Percentiles rank a stretch among this genome's conserved stretches.
Evolutionary conservation across 1,140 invertebrate species (phyloP).

Genomic region (Drosophila varians): DNA sequence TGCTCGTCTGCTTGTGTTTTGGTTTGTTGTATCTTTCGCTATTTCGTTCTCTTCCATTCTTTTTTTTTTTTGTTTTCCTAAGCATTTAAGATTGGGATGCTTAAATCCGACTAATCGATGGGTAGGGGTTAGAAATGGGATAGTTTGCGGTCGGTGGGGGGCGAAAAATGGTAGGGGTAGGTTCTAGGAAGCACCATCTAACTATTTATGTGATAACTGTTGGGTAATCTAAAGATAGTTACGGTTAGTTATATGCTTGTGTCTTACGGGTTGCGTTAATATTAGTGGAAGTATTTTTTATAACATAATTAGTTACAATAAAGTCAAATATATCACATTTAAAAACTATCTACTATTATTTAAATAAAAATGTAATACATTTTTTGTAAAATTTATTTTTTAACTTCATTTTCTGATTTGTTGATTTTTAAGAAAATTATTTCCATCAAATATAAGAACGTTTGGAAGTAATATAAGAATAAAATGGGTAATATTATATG

Average conservation of each 20-base stretch:
- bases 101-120: conserved; percentile 43
- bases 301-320: too few species aligned
- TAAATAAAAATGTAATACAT: too few species aligned
- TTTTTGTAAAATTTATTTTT: too few species aligned
- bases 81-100: conserved; percentile 42
- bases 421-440: too few species aligned
- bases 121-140: background rate
- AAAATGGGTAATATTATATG: too few species aligned
- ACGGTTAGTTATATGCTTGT: background rate
- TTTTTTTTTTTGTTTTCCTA: conserved; percentile 32
- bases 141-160: conserved; percentile 7
- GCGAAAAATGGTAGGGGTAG: conserved; percentile 6
- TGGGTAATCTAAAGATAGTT: conserved; percentile 9
- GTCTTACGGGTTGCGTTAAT: background rate
- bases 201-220: conserved; percentile 1
- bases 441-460: too few species aligned
- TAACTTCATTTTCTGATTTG: too few species aligned
- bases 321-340: too few species aligned
- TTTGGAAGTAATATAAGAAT: too few species aligned
- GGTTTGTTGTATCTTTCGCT: conserved; percentile 44
- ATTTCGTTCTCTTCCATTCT: conserved; percentile 13
- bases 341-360: too few species aligned
- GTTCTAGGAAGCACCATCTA: background rate
- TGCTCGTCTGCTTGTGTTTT: conserved; percentile 31
- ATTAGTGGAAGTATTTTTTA: background rate